A percentile compares a stretch with the other conserved stretches of the same genome.
phyloP scores from a whole-genome alignment of 1,140 invertebrate species.

The Drosophila ambigua region DNA sequence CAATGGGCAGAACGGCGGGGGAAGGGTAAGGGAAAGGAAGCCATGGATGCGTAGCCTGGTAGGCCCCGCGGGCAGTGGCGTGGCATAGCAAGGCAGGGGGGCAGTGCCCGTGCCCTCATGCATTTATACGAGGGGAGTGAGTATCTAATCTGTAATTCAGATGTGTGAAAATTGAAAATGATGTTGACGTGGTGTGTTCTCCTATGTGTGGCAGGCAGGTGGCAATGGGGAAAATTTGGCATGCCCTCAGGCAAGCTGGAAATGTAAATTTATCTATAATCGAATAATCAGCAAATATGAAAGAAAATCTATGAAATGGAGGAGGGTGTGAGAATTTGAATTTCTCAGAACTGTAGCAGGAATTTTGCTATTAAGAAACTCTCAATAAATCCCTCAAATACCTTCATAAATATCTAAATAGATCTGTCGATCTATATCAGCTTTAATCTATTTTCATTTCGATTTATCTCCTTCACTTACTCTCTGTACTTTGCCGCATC shows the following conservation, averaged over 20 bases:
- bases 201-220: too few species aligned
- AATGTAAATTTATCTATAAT: conserved; percentile 7
- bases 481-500: conserved; percentile 15
- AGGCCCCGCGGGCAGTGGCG: conserved; percentile 56
- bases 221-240: neutral
- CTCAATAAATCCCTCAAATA: too few species aligned
- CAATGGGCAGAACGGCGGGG: conserved; percentile 12
- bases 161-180: conserved; percentile 54
- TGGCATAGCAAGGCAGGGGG: conserved; percentile 1
- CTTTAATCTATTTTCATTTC: neutral
- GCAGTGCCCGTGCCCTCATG: neutral
- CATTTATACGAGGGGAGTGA: neutral
- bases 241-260: neutral
- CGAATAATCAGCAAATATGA: neutral
- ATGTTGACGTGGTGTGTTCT: neutral
- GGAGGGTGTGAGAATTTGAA: neutral
- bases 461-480: neutral
- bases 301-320: neutral
- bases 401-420: too few species aligned
- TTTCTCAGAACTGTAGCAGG: neutral
- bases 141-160: conserved; percentile 10
- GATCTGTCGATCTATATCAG: too few species aligned
- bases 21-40: neutral
- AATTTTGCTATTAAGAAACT: too few species aligned
- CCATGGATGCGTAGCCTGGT: conserved; percentile 33